Evolutionary conservation across 2,888 invertebrate genomes (phyloP).

Genomic region (Listrodromus nycthemerus): DNA sequence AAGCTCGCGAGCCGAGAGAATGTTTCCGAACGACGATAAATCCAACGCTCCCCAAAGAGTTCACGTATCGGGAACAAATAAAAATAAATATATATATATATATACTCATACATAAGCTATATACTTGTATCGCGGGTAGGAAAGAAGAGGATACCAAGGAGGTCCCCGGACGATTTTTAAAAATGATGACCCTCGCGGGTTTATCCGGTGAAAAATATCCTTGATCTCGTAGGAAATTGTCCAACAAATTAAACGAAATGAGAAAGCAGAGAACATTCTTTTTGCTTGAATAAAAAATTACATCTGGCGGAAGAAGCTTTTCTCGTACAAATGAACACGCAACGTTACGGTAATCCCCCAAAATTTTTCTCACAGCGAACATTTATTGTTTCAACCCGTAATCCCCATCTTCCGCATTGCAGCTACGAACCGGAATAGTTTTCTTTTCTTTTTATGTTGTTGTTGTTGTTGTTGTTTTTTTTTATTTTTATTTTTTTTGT

Average conservation of each 20-base stretch:
- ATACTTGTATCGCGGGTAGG: neutral
- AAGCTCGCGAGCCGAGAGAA: constrained; percentile 35
- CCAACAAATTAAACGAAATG: neutral
- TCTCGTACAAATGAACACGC: neutral
- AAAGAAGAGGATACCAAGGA: constrained; percentile 2
- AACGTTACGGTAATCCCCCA: neutral
- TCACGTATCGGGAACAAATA: constrained; percentile 49
- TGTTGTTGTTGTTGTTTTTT: neutral
- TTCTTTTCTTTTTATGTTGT: neutral
- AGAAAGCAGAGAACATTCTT: neutral
- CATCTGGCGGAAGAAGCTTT: neutral
- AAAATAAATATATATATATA: constrained; percentile 32
- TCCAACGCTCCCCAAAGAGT: constrained; percentile 43
- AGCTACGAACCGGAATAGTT: neutral
- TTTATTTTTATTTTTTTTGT: neutral
- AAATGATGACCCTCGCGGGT: constrained; percentile 45
- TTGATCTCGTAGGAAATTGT: neutral
- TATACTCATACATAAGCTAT: neutral
- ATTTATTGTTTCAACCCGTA: neutral
- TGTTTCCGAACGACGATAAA: constrained; percentile 54
- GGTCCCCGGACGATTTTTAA: constrained; percentile 17
- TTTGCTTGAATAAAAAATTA: neutral
- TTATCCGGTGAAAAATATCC: constrained; percentile 22
- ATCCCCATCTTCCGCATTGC: neutral
- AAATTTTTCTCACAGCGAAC: neutral